Evolutionary conservation across 2,888 invertebrate genomes (phyloP).

Genomic region (Euplagia quadripunctaria): DNA sequence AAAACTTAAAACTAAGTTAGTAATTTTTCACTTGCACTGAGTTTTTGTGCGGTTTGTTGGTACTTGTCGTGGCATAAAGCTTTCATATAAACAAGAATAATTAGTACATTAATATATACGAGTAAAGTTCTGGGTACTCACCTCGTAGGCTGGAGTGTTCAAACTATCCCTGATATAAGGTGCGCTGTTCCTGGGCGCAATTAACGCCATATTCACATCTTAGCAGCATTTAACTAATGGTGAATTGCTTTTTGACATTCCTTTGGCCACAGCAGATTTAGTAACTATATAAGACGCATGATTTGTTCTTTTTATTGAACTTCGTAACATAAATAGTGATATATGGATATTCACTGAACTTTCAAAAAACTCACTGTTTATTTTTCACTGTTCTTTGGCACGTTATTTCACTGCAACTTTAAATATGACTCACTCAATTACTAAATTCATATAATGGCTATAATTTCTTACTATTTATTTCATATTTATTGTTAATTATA

Average conservation of each 20-base stretch:
- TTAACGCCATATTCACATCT: constrained; percentile 84
- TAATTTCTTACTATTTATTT: background rate
- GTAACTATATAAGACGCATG: too few relatives aligned
- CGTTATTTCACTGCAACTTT: background rate
- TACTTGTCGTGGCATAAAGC: too few relatives aligned
- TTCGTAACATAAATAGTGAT: background rate
- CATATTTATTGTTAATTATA: background rate
- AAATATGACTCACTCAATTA: background rate
- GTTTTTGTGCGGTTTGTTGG: too few relatives aligned
- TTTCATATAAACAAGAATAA: too few relatives aligned
- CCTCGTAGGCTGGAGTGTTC: constrained; percentile 90
- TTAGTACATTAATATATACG: too few relatives aligned
- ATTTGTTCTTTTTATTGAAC: background rate
- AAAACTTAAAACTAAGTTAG: too few relatives aligned
- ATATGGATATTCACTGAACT: background rate
- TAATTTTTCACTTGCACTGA: too few relatives aligned
- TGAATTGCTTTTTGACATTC: background rate
- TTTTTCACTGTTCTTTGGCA: constrained; percentile 3
- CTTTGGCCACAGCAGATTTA: background rate
- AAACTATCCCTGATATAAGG: constrained; percentile 90
- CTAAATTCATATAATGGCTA: background rate
- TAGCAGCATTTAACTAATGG: constrained; percentile 53
- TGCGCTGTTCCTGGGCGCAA: constrained; percentile 89
- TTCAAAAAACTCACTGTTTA: background rate
- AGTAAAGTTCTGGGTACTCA: constrained; percentile 67